Evolutionary conservation across 2,888 invertebrate species (phyloP), one percentile per base, ranked within the genome.

Genomic region (Cantharis lateralis): DNA sequence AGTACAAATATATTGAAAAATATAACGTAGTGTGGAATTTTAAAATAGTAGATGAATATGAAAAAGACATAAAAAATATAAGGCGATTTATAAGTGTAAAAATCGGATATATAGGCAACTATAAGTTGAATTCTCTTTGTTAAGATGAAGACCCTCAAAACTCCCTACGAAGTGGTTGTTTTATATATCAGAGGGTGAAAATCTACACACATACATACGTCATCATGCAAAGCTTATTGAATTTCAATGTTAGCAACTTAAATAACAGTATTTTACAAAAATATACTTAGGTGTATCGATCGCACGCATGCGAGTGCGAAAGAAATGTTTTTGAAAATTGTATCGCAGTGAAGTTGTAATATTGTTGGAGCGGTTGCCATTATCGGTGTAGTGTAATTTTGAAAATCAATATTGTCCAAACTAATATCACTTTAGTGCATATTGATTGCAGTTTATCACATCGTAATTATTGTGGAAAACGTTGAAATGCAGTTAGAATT

Each of bases 41-140:
- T 48, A 48, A 48, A 48, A 48, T n/a, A 48, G n/a, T 7, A n/a
- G 10, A 32, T 68, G 26, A 28, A 68, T 26, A 64, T 64, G 15
- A 64, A 64, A 20, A 64, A n/a, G 2, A 62, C 61, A 74, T 68
- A 83, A 83, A 82, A 32, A 82, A 82, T 82, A 81, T 83, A 82
- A 83, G 83, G 80, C 83, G 83, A 84, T 85, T 85, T 84, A 84
- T 85, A 84, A 84, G 84, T 84, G 84, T 83, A 84, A 83, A 84
- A 85, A 84, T 84, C 83, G 77, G 69, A 82, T 81, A 84, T 83
- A 83, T 83, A 84, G 80, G 81, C 82, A 83, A 81, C 83, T 83
- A 82, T 80, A 82, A 83, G 82, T 81, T 82, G 81, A 81, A 79
- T 82, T 82, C 81, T 80, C 82, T 82, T 82, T 82, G 82, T 83